Conservation (phyloP, 2,113 vertebrate genomes). For the Xenopus borealis region DNA sequence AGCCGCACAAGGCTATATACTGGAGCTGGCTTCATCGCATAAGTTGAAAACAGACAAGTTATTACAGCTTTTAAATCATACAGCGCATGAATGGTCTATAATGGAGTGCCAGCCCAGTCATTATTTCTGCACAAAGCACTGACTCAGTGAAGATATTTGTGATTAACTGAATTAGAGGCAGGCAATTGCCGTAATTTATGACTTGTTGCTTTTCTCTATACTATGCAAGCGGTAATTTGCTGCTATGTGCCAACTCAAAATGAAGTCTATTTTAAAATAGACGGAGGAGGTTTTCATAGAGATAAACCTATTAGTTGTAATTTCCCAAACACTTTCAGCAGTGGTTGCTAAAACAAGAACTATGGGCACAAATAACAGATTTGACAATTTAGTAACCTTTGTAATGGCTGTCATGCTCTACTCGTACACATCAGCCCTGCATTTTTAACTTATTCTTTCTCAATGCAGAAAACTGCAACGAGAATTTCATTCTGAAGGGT, state of each 20-base stretch:
- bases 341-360: too few relatives aligned
- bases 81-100: background rate
- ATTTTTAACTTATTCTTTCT: too few relatives aligned
- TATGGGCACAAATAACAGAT: background rate
- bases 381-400: background rate
- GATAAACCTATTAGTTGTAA: background rate
- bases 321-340: constrained; percentile 2
- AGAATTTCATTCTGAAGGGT: too few relatives aligned
- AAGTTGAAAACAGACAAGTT: background rate
- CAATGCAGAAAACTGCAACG: too few relatives aligned
- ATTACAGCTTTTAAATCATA: constrained; percentile 19
- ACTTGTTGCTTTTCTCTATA: constrained; percentile 9
- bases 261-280: constrained; percentile 9
- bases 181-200: constrained; percentile 36
- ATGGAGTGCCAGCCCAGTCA: constrained; percentile 16
- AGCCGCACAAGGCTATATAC: background rate
- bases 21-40: background rate
- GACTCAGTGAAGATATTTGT: constrained; percentile 25
- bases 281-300: background rate
- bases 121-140: constrained; percentile 23
- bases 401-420: background rate
- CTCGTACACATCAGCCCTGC: too few relatives aligned
- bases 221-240: constrained; percentile 20
- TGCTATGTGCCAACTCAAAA: constrained; percentile 8
- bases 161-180: constrained; percentile 35